Evolutionary conservation across 2,113 vertebrate genomes (phyloP).

Genomic region (Ancistrus triradiatus): DNA sequence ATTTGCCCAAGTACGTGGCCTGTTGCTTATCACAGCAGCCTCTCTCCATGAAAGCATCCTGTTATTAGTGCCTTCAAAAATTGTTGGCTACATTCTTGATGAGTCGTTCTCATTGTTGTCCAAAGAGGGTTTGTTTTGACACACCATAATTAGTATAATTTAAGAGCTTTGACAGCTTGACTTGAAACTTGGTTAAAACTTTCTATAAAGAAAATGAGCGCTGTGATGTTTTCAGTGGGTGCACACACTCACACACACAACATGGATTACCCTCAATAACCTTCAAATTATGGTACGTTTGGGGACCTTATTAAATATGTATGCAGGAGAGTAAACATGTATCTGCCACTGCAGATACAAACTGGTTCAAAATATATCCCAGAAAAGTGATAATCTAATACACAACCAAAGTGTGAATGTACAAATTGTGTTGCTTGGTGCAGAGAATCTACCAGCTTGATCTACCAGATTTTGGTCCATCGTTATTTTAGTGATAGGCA

Average conservation of each 20-base stretch:
- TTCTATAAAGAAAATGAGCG: not conserved
- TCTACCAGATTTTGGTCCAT: too few species aligned
- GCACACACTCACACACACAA: not conserved
- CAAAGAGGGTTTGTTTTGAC: constrained; percentile 27
- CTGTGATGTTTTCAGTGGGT: not conserved
- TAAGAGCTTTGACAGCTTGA: constrained; percentile 9
- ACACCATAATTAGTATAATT: constrained; percentile 16
- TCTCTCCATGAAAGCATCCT: not conserved
- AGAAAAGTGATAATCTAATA: not conserved
- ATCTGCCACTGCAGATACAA: constrained; percentile 24
- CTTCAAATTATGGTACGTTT: not conserved
- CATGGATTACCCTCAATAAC: not conserved
- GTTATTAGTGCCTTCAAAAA: constrained; percentile 4
- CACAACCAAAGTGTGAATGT: constrained; percentile 19
- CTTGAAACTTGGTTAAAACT: not conserved
- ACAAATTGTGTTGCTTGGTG: constrained; percentile 5
- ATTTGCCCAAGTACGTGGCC: constrained; percentile 2
- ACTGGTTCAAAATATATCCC: constrained; percentile 30
- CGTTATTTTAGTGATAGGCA: too few species aligned
- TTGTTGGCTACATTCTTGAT: not conserved
- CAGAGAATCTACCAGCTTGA: too few species aligned
- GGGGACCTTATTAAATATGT: not conserved
- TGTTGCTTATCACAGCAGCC: not conserved
- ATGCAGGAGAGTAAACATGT: constrained; percentile 6
- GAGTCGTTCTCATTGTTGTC: not conserved